Base-by-base conservation (phyloP, 2,113 vertebrate species). In the Gulo gulo region DNA sequence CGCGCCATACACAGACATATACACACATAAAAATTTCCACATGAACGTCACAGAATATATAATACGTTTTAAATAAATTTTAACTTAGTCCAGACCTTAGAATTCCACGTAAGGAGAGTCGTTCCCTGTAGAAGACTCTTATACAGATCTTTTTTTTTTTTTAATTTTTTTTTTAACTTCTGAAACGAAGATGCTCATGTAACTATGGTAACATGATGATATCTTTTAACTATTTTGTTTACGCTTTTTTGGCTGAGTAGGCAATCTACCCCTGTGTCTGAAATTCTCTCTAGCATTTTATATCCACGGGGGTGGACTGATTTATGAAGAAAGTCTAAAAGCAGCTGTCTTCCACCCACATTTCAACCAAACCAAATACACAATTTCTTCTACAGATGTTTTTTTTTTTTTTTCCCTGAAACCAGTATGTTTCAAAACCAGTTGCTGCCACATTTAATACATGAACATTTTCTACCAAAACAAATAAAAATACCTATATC, bases 331-430 rank as follows among this genome's bases (percentile, higher is more conserved):
- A 6, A 92, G 29, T 21, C 83, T 50, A 87, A 97, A 95, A 93
- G 34, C 55, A 96, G 14, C 71, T 29, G 16, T 92, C 88, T 97
- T 80, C 52, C 47, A 95, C 34, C 24, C 39, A 88, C 79, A 90
- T 87, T 81, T 93, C 52, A 92, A 82, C 67, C 63, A 96, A 95
- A 92, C 6, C 24, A 96, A 90, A 96, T 15, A 90, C 74, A 69
- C n/a, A 86, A 14, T 84, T 98, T 96, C 47, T 96, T 90, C 61
- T 81, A 50, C 42, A 97, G 82, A 94, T 73, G 84, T 74, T 96
- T 85, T 85, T 86, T 80, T 21, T 50, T 50, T 85, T 85, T 86
- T 83, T 21, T 18, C 15, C 24, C 63, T 80, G 6, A 94, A 47
- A 95, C 29, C 13, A 36, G 15, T 82, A 42, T 61, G 18, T 52